Percentiles rank a stretch among this genome's conserved stretches.
These are phyloP conservation scores for Caenorhabditis briggsae DNA, from an alignment of 1,140 invertebrate species.

Conservation along the genomic window DNA sequence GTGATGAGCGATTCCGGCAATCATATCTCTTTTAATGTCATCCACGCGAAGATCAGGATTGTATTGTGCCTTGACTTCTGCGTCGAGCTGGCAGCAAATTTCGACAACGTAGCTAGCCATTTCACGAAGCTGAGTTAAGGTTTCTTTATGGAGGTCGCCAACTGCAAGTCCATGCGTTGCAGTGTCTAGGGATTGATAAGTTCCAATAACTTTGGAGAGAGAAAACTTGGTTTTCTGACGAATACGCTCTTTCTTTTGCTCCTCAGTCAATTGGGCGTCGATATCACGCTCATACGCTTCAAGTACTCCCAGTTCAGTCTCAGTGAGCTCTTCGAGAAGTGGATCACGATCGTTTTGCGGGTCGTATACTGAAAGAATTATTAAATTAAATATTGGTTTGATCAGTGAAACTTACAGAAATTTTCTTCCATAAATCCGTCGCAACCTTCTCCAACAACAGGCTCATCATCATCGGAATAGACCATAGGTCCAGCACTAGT, in stretches of 20 bases:
- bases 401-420: neutral
- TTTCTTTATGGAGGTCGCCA: conserved; percentile 10
- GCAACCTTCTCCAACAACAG: neutral
- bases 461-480: neutral
- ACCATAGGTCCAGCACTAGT: neutral
- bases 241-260: neutral
- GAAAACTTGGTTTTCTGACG: conserved; percentile 18
- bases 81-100: neutral
- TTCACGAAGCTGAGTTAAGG: conserved; percentile 16
- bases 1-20: conserved; percentile 17
- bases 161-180: neutral
- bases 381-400: neutral
- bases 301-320: conserved; percentile 14
- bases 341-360: conserved; percentile 18
- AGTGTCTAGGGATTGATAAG: conserved; percentile 9
- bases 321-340: conserved; percentile 22
- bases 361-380: conserved; percentile 20
- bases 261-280: neutral
- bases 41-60: neutral
- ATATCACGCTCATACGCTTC: conserved; percentile 30
- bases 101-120: conserved; percentile 37
- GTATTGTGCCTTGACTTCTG: neutral
- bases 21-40: conserved; percentile 31
- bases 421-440: conserved; percentile 21
- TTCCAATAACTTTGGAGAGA: neutral